Conservation (phyloP, 2,888 invertebrate species). For the Scelioninae gen. 2 region DNA sequence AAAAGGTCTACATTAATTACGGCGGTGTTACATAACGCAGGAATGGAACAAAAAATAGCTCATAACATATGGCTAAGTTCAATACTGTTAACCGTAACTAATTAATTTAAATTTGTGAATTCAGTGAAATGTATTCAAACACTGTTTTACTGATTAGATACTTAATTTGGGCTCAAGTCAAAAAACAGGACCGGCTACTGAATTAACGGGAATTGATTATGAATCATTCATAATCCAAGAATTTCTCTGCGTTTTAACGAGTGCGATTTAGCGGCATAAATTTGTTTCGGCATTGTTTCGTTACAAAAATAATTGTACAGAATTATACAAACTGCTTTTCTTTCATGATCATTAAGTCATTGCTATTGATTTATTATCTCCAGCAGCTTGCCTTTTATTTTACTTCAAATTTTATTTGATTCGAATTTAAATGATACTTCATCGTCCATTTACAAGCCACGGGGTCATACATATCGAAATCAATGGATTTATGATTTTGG, state of each 20-base stretch:
- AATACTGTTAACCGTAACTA: conserved; percentile 50
- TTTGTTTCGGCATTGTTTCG: no score
- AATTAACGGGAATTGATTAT: conserved; percentile 50
- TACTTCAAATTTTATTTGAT: no score
- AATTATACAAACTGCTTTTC: no score
- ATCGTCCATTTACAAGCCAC: no score
- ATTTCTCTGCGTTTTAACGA: conserved; percentile 30
- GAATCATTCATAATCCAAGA: conserved; percentile 46
- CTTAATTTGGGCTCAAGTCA: conserved; percentile 24
- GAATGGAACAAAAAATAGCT: conserved; percentile 25
- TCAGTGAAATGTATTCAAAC: conserved; percentile 55
- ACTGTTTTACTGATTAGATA: conserved; percentile 50
- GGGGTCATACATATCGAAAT: no score
- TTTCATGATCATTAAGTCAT: no score
- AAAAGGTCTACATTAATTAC: conserved; percentile 51
- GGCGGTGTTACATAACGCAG: conserved; percentile 44
- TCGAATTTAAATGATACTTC: no score
- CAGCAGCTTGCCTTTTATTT: no score
- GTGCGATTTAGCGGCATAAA: conserved; percentile 35
- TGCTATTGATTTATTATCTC: no score
- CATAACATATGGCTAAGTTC: conserved; percentile 42
- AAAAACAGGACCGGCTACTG: conserved; percentile 49
- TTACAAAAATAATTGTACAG: no score
- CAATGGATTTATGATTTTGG: no score
- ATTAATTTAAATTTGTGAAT: conserved; percentile 55